Percentiles rank a stretch among this genome's conserved stretches.
Conservation (phyloP, 2,888 invertebrate genomes). For the Ceriagrion tenellum region DNA sequence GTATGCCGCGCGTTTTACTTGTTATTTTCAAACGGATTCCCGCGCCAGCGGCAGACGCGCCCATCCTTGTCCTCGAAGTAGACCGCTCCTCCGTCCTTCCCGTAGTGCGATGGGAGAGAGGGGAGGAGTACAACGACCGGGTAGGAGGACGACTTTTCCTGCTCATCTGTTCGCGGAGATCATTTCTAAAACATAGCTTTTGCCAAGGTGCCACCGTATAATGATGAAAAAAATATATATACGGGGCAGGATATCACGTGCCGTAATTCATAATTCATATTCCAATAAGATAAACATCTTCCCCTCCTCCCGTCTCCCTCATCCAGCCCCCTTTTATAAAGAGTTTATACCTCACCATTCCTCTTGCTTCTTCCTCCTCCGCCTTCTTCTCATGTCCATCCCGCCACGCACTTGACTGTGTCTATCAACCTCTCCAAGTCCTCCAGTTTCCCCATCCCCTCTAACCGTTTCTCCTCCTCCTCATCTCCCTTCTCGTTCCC, state of each 20-base stretch:
- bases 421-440: conserved; percentile 13
- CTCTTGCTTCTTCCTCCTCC: neutral
- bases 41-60: neutral
- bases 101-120: neutral
- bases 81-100: neutral
- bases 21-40: neutral
- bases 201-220: conserved; percentile 41
- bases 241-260: neutral
- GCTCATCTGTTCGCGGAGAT: conserved; percentile 21
- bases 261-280: conserved; percentile 59
- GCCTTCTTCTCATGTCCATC: neutral
- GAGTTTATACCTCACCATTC: neutral
- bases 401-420: neutral
- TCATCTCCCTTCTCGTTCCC: neutral
- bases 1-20: neutral
- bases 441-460: neutral
- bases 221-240: neutral
- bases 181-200: conserved; percentile 44
- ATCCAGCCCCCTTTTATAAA: conserved; percentile 40
- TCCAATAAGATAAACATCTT: conserved; percentile 54
- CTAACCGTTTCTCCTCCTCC: neutral
- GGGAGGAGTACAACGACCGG: conserved; percentile 40
- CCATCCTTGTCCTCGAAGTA: neutral
- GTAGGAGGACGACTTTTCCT: conserved; percentile 22
- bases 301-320: neutral